Conservation (phyloP, 2,888 invertebrate species). For the Plagiodera versicolora region DNA sequence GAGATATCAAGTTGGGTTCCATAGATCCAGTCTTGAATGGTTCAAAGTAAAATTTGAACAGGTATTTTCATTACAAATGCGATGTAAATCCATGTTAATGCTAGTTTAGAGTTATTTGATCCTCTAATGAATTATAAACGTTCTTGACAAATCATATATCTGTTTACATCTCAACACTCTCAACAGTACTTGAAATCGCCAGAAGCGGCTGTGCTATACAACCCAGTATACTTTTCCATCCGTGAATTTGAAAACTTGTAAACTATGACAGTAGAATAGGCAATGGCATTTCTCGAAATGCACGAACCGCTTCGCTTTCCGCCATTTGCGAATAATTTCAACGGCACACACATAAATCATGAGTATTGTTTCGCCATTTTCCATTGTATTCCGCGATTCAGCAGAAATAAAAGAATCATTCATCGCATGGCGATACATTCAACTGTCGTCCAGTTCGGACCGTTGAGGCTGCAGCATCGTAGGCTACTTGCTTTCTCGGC, state of each 20-base stretch:
- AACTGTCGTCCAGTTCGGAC: conserved; percentile 15
- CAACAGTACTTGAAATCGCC: too few relatives aligned
- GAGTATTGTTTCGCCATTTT: conserved; percentile 13
- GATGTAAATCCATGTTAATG: too few relatives aligned
- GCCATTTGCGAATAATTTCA: background rate
- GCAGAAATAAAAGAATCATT: conserved; percentile 23
- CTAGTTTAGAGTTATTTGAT: too few relatives aligned
- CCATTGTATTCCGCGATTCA: conserved; percentile 8
- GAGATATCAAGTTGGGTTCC: too few relatives aligned
- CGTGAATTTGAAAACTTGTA: background rate
- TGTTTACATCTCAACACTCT: too few relatives aligned
- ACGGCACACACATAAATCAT: conserved; percentile 6
- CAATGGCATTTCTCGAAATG: background rate
- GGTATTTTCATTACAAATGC: too few relatives aligned
- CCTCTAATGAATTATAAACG: too few relatives aligned
- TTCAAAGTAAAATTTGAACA: too few relatives aligned
- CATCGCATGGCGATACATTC: conserved; percentile 19
- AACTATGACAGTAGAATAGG: background rate
- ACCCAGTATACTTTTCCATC: too few relatives aligned
- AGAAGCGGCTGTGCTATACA: too few relatives aligned
- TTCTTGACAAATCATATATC: too few relatives aligned
- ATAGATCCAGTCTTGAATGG: too few relatives aligned
- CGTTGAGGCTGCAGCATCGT: conserved; percentile 7
- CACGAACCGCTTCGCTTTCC: background rate
- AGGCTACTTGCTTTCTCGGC: background rate